Evolutionary conservation across 2,888 invertebrate genomes (phyloP), one percentile per base, ranked within the genome.

Genomic region (Athalia rosae): DNA sequence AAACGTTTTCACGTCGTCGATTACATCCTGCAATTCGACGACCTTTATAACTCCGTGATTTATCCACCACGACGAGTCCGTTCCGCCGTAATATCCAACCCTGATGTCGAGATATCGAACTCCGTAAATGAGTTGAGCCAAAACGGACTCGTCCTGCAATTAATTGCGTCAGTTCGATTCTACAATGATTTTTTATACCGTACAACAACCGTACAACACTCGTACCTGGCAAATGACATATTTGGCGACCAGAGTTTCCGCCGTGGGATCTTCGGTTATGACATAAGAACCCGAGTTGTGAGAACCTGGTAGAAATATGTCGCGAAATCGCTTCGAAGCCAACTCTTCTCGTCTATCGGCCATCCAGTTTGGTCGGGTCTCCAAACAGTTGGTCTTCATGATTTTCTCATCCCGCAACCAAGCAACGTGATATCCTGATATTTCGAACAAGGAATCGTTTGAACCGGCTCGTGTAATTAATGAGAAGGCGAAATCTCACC

Each of bases 281-380:
- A 86, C 85, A 83, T 92, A 94, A 8, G 93, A 91, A 4, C 93
- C 94, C 0, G 94, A 93, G 86, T 95, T 94, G 84, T 95, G 95
- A 0, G 94, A 93, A 0, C 95, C 95, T 1, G 95, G 95, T 82
- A 95, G 91, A 80, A 95, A 92, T 4, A 94, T 85, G 78, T 92
- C 91, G 9, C 91, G 89, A 67, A 93, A 85, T 58, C 90, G 90
- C 76, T 91, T 84, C 47, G 89, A 86, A 0, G 91, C 91, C 11
- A 93, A 84, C 47, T 86, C 84, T 1, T 87, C 79, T 53, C 87
- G 89, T 83, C 91, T 86, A 7, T 92, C 91, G 56, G 88, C 87
- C 93, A 93, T 93, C 93, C 93, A 93, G 47, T 87, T 91, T 0
- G 93, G 93, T 80, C 90, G 89, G 0, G 92, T 92, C 28, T 89